Conservation (phyloP, 2,113 vertebrate species). For the Rhodinocichla rosea region DNA sequence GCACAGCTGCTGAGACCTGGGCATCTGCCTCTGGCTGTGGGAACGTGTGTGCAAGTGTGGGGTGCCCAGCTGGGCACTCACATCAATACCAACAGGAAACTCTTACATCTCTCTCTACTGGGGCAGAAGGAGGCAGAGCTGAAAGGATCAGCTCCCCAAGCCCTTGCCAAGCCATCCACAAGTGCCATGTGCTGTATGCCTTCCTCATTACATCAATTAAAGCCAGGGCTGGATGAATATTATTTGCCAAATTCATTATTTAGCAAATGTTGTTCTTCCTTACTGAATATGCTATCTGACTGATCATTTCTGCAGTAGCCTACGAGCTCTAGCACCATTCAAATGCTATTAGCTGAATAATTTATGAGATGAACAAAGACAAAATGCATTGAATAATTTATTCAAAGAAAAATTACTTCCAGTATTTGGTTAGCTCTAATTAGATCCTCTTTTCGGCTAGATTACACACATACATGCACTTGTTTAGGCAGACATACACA, state of each 20-base stretch:
- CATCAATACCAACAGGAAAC: background rate
- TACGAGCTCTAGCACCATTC: background rate
- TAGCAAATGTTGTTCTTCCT: constrained; percentile 23
- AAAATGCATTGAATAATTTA: constrained; percentile 58
- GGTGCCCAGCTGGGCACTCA: background rate
- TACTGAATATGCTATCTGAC: background rate
- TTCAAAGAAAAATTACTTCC: constrained; percentile 29
- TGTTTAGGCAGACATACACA: background rate
- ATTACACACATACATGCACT: background rate
- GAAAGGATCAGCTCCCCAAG: background rate
- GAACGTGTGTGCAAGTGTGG: rapidly evolving
- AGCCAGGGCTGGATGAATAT: background rate
- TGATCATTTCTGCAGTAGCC: constrained; percentile 4
- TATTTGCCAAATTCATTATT: constrained; percentile 51
- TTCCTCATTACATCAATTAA: background rate
- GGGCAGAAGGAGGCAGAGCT: background rate
- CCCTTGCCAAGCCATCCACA: background rate
- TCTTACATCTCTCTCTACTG: rapidly evolving
- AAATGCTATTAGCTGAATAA: constrained; percentile 34
- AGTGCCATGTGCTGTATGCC: background rate
- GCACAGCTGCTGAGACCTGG: background rate
- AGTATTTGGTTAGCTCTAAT: constrained; percentile 47
- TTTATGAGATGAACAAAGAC: constrained; percentile 40
- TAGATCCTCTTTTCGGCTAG: background rate
- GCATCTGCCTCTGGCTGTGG: background rate